These are phyloP conservation scores for Chelonia mydas DNA, from an alignment of 2,797 vertebrate species.

Conservation along the genomic window DNA sequence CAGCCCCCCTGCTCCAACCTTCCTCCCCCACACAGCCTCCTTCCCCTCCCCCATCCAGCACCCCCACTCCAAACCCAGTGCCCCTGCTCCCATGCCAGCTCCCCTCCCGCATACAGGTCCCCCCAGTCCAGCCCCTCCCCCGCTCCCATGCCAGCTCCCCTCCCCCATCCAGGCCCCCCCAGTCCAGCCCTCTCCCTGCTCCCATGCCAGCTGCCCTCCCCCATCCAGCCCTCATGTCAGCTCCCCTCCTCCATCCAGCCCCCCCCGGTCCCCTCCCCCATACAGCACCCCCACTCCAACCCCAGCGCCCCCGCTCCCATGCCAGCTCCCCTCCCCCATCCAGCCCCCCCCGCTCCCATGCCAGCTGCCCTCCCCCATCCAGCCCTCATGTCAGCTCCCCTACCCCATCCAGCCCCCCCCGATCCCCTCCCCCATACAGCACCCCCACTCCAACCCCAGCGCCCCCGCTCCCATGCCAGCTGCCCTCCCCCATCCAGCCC, in stretches of 20 bases:
- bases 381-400: neutral
- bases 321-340: too few species aligned
- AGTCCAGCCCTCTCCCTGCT: neutral
- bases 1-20: neutral
- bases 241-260: too few species aligned
- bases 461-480: neutral
- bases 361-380: neutral
- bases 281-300: neutral
- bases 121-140: neutral
- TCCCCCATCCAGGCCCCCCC: too few species aligned
- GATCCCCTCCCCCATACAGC: rapidly evolving
- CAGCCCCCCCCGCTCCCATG: too few species aligned
- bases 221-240: too few species aligned
- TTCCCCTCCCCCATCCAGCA: rapidly evolving
- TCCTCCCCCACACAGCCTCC: neutral
- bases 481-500: too few species aligned
- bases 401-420: too few species aligned
- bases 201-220: neutral
- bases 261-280: too few species aligned
- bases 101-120: neutral
- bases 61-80: neutral
- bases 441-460: neutral
- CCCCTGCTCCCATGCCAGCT: neutral
- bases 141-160: neutral
- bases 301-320: neutral